phyloP scores from a whole-genome alignment of 2,113 vertebrate species.

The Empidonax alnorum region DNA sequence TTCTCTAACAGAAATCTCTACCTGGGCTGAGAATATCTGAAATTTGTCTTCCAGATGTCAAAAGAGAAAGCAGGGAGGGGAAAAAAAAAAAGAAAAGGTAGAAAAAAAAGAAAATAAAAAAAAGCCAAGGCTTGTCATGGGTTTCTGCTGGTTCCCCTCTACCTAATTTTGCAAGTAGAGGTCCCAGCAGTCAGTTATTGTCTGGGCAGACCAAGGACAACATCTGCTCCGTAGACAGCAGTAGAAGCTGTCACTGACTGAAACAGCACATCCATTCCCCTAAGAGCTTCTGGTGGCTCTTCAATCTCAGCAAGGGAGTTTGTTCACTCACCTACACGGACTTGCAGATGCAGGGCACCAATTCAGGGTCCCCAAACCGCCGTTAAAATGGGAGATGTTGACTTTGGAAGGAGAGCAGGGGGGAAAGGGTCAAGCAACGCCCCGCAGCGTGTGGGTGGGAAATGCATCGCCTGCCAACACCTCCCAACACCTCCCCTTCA shows the following conservation, averaged over 20 bases:
- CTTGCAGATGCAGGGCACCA: neutral
- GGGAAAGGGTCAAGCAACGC: neutral
- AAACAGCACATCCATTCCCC: neutral
- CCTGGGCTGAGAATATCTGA: slow-evolving; percentile 8
- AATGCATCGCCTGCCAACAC: rapidly evolving
- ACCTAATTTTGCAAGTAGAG: neutral
- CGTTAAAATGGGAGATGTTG: neutral
- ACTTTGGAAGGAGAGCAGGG: neutral
- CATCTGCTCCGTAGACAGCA: neutral
- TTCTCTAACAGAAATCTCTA: slow-evolving; percentile 16
- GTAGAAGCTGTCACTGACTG: neutral
- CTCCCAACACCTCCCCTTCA: neutral
- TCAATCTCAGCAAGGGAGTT: neutral
- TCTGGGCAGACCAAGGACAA: neutral
- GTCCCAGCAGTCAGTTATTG: neutral
- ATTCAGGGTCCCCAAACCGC: rapidly evolving
- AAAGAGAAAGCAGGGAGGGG: neutral
- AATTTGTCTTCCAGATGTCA: slow-evolving; percentile 9
- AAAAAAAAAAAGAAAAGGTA: neutral
- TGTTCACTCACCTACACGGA: rapidly evolving
- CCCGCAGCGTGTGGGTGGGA: neutral
- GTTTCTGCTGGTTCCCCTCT: neutral
- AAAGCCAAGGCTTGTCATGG: neutral
- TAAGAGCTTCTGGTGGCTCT: neutral
- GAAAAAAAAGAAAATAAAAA: neutral